Evolutionary conservation across 2,888 invertebrate species (phyloP).

Genomic region (Drosophila mettleri): DNA sequence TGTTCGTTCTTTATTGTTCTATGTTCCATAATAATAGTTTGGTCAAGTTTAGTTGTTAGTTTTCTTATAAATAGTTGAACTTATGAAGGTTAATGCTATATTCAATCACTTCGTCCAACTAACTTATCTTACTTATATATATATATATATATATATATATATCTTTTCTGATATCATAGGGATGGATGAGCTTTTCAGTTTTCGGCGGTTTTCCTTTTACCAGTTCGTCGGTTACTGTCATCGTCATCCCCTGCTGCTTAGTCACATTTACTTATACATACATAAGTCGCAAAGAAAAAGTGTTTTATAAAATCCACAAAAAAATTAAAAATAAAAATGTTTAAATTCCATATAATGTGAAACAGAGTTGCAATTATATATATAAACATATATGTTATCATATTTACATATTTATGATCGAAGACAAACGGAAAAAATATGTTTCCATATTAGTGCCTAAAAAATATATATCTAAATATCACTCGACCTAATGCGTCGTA

Average conservation of each 20-base stretch:
- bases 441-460: slow-evolving; percentile 33
- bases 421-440: not conserved
- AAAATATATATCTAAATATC: slow-evolving; percentile 2
- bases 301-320: slow-evolving; percentile 21
- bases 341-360: not conserved
- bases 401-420: slow-evolving; percentile 1
- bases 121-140: not conserved
- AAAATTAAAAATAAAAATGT: slow-evolving; percentile 10
- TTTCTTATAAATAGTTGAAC: no score
- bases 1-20: no score
- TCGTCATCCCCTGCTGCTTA: slow-evolving; percentile 45
- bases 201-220: slow-evolving; percentile 31
- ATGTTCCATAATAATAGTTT: slow-evolving; percentile 3
- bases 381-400: not conserved
- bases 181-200: slow-evolving; percentile 35
- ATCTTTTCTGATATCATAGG: slow-evolving; percentile 17
- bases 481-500: slow-evolving; percentile 27
- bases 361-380: not conserved
- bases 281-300: slow-evolving; percentile 45
- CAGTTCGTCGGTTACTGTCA: slow-evolving; percentile 29
- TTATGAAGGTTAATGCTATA: no score
- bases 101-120: no score
- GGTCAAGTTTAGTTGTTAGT: not conserved
- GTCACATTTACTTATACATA: slow-evolving; percentile 56
- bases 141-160: not conserved